Base-by-base conservation (phyloP, 2,888 invertebrate species). In the Stegana nigrithorax region DNA sequence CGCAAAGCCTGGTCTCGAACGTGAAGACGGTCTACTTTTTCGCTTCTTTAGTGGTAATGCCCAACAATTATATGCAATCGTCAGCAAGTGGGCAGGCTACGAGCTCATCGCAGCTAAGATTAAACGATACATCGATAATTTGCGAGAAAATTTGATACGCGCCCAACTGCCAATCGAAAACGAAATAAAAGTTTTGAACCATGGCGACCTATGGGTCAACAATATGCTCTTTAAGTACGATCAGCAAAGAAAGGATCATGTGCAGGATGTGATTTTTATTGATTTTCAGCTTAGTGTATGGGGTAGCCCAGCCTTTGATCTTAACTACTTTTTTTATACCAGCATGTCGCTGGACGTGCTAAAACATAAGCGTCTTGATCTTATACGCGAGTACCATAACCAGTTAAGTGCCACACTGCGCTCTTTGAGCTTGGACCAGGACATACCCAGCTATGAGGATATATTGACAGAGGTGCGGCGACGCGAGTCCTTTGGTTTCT, bases 171-270 rank as follows among this genome's bases (percentile, higher is more conserved):
- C 79, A 2, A 60, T 71, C 1, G 65, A 69, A 0, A 73, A 71
- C 4, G 82, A 81, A 59, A 62, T 84, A 50, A 84, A 67, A 14
- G 88, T 88, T 19, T 73, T 88, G 1, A 87, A 87, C 67, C 88
- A 88, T 66, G 88, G 87, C 0, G 88, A 88, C 73, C 73, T 88
- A 3, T 88, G 88, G 88, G 83, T 87, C 2, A 88, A 87, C 66
- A 88, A 88, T 65, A 82, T 88, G 61, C 82, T 88, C 68, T 88
- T 88, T 65, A 85, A 84, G 32, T 87, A 88, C 51, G 68, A 64
- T 51, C 26, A 58, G 4, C 14, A 29, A 1, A n/a, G n/a, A n/a
- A 2, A 29, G 0, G 25, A 66, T 4, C 42, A 63, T 19, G 36
- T 58, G 26, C 57, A 67, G 44, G 80, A 83, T 62, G 53, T 75